Base-by-base conservation (phyloP, 2,797 vertebrate genomes). In the Austrolebias charrua region DNA sequence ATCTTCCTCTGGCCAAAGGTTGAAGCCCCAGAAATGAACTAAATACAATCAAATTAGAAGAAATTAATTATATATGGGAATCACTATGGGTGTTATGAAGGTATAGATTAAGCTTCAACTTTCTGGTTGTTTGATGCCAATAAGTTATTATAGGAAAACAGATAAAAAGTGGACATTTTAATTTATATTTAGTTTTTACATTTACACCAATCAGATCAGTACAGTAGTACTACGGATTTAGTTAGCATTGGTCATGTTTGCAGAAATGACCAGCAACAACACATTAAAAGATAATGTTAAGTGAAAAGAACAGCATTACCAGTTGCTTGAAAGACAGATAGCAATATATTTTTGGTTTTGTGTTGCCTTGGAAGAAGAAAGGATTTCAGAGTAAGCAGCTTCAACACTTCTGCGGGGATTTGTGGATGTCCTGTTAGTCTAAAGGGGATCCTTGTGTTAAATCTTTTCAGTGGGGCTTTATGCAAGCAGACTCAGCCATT, bases 401-500 rank as follows among this genome's bases (percentile, higher is more conserved):
- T 40, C 11, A 7, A 14, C 48, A 57, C 3, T 55, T 55, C 49
- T 14, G 50, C 13, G 44, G 29, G 31, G n/a, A 58, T 69, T 31
- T 59, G 19, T 54, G 46, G 47, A 64, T 59, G 45, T 38, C 16
- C 51, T 44, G 16, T 38, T 44, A 2, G 11, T 52, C 33, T 53
- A 52, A 40, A 48, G 40, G 50, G 61, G 64, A 45, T n/a, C 45
- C 51, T 50, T 67, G 57, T 44, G 52, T 54, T 63, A 35, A 48
- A 55, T 79, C 55, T 59, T 49, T 66, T 63, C 45, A 50, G 20
- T 62, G 49, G 69, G 53, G 43, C 54, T 79, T 14, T 24, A 53
- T 71, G 19, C 43, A 35, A 75, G 20, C 63, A 66, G 19, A 64
- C 71, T 78, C 65, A 75, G 48, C 16, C 60, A 63, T 63, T 65